These are phyloP conservation scores for Ianthella basta DNA, from an alignment of 37 sponge, comb jelly and placozoan genomes.

Conservation along the genomic window DNA sequence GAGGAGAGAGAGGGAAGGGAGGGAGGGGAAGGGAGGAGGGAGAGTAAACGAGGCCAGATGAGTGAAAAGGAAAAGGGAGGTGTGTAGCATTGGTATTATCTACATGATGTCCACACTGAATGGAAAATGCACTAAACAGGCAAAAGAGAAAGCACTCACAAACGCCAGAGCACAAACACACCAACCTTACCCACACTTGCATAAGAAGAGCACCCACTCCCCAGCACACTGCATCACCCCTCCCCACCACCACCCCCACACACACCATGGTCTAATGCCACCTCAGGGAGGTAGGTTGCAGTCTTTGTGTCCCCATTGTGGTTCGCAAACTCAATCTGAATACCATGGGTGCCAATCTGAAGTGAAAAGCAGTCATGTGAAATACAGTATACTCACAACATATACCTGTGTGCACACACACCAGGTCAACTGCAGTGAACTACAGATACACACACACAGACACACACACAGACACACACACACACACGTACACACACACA, in stretches of 20 bases:
- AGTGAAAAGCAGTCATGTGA: neutral
- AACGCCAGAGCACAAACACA: too few species aligned
- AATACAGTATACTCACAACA: neutral
- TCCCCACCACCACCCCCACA: neutral
- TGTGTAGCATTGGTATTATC: too few species aligned
- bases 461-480: conserved; percentile 10
- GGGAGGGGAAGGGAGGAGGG: too few species aligned
- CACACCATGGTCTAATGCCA: conserved; percentile 89
- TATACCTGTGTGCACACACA: neutral
- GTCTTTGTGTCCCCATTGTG: conserved; percentile 44
- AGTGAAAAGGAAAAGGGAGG: too few species aligned
- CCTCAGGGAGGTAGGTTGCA: conserved; percentile 98
- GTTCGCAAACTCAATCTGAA: conserved; percentile 87
- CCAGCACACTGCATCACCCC: neutral
- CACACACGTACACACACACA: neutral
- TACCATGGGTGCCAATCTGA: conserved; percentile 94
- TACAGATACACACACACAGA: neutral
- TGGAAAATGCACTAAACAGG: too few species aligned
- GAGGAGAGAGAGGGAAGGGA: neutral
- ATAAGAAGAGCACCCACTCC: too few species aligned
- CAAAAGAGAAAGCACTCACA: too few species aligned
- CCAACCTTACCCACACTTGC: too few species aligned
- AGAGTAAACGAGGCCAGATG: too few species aligned
- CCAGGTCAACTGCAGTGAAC: neutral
- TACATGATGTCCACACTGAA: too few species aligned